A percentile compares a stretch with the other conserved stretches of the same genome.
Evolutionary conservation across 2,113 vertebrate species (phyloP).

Genomic region (Rhegmatorhina hoffmannsi): DNA sequence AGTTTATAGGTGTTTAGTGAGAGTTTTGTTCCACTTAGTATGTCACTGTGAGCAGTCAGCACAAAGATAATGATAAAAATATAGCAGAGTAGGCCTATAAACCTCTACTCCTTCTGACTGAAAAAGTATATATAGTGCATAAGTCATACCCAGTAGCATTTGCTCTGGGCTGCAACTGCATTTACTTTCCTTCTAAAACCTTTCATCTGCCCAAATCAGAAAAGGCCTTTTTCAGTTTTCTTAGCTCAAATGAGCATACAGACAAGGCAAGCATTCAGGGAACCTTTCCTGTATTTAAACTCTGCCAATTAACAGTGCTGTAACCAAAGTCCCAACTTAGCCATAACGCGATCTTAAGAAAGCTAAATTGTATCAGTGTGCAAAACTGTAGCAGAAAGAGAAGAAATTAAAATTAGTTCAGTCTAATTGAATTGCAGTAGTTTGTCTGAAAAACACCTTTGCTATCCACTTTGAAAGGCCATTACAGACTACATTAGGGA

Average conservation of each 20-base stretch:
- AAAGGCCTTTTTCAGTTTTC: neutral
- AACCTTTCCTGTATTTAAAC: neutral
- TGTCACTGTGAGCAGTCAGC: neutral
- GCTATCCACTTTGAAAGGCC: neutral
- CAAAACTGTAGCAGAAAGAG: neutral
- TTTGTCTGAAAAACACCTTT: neutral
- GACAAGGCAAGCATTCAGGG: neutral
- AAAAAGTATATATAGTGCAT: neutral
- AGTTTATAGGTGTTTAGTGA: slow-evolving; percentile 21
- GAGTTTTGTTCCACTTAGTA: neutral
- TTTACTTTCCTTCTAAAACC: neutral
- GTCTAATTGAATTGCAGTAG: neutral
- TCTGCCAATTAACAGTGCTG: neutral
- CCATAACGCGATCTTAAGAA: neutral
- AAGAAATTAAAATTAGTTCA: neutral
- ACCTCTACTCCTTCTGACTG: neutral
- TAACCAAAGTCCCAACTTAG: neutral
- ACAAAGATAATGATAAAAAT: neutral
- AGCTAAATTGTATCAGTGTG: neutral
- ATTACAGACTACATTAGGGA: neutral
- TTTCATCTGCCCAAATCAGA: neutral
- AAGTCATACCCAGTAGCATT: neutral
- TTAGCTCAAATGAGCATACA: neutral
- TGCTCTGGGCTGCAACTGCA: neutral
- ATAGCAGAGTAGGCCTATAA: neutral